Percentiles rank a stretch among this genome's conserved stretches.
phyloP scores from a whole-genome alignment of 2,888 invertebrate genomes.

The Amphiduros pacificus region DNA sequence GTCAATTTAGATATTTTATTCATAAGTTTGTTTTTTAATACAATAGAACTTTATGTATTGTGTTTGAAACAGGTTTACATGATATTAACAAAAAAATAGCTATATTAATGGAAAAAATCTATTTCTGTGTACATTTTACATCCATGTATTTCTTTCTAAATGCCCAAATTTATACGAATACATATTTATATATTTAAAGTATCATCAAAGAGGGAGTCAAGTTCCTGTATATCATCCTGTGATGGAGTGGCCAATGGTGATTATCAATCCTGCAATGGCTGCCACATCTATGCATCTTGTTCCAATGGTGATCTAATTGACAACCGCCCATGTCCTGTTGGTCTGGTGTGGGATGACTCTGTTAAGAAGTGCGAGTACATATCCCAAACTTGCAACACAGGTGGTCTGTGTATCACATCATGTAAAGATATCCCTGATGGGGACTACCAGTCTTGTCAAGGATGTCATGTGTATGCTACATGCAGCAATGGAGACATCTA shows the following conservation, averaged over 20 bases:
- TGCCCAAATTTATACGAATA: too few species aligned
- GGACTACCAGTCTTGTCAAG: not conserved
- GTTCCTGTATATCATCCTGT: slow-evolving; percentile 7
- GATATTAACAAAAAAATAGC: too few species aligned
- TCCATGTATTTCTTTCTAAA: too few species aligned
- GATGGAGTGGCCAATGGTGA: slow-evolving; percentile 12
- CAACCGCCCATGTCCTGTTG: slow-evolving; percentile 4
- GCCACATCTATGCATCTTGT: slow-evolving; percentile 13
- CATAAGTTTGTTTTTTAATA: too few species aligned
- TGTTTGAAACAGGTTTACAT: too few species aligned
- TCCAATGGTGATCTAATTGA: slow-evolving; percentile 1
- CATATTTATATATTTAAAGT: too few species aligned
- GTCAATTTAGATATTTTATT: too few species aligned
- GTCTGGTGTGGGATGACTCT: slow-evolving; percentile 14
- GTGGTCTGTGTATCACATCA: not conserved
- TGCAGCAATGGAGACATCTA: not conserved
- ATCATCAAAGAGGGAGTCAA: too few species aligned
- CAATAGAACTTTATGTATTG: too few species aligned
- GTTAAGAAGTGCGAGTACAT: slow-evolving; percentile 4
- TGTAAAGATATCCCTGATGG: not conserved
- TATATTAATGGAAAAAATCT: too few species aligned
- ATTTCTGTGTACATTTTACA: too few species aligned
- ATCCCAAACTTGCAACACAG: slow-evolving; percentile 6
- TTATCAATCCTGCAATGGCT: slow-evolving; percentile 16
- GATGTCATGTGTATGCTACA: not conserved